These are phyloP conservation scores for Ceratina calcarata DNA, from an alignment of 1,140 invertebrate species.

Conservation along the genomic window DNA sequence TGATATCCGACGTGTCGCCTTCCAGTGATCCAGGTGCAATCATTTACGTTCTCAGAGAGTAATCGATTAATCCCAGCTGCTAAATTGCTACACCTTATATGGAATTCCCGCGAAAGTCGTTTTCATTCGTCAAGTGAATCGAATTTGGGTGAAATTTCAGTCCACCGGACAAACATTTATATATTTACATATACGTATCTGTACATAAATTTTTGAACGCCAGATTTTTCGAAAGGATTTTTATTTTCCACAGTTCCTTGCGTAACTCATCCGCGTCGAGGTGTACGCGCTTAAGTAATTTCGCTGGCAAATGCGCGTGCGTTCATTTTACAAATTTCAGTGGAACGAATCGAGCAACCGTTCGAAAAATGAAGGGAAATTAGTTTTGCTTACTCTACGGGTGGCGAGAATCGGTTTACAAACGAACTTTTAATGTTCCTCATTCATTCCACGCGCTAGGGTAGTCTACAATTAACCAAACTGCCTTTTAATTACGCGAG, in stretches of 20 bases:
- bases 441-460: not conserved
- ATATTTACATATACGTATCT: no score
- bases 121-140: constrained; percentile 33
- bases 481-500: constrained; percentile 14
- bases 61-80: constrained; percentile 34
- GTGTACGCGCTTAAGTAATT: not conserved
- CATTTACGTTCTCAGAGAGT: constrained; percentile 1
- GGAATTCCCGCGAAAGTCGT: constrained; percentile 34
- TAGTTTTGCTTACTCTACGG: constrained; percentile 4
- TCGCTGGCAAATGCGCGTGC: not conserved
- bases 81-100: constrained; percentile 37
- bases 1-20: not conserved
- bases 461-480: constrained; percentile 15
- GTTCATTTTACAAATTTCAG: constrained; percentile 3
- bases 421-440: constrained; percentile 18
- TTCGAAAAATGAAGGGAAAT: not conserved
- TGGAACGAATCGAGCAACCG: not conserved
- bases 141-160: constrained; percentile 30
- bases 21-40: constrained; percentile 24
- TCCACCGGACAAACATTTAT: no score
- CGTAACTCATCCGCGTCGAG: not conserved
- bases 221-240: not conserved
- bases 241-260: constrained; percentile 7
- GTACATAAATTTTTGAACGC: not conserved
- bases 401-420: not conserved